These are phyloP conservation scores for Cylas formicarius DNA, from an alignment of 1,140 invertebrate genomes.

Conservation along the genomic window DNA sequence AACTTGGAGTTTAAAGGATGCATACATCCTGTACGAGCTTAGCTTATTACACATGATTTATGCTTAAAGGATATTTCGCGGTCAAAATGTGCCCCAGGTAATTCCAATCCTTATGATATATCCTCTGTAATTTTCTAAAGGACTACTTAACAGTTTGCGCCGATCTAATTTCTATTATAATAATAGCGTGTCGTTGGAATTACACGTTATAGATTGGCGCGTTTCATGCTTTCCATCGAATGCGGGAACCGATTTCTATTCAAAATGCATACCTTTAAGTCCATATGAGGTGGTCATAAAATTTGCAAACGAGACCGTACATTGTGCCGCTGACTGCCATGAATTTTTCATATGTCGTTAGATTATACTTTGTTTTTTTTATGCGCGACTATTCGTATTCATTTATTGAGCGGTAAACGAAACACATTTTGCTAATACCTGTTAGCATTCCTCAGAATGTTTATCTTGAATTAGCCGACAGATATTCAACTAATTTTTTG, in stretches of 20 bases:
- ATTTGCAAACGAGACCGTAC: slow-evolving; percentile 18
- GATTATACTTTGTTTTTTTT: no score
- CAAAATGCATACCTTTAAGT: slow-evolving; percentile 17
- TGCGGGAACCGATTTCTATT: slow-evolving; percentile 18
- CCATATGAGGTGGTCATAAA: slow-evolving; percentile 9
- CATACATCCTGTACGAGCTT: no score
- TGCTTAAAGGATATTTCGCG: slow-evolving; percentile 21
- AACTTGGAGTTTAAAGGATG: no score
- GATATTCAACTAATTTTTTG: no score
- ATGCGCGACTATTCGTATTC: no score
- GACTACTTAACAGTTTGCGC: slow-evolving; percentile 12
- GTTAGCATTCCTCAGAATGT: no score
- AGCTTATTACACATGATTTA: no score
- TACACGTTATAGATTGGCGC: slow-evolving; percentile 13
- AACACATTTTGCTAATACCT: no score
- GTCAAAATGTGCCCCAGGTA: slow-evolving; percentile 14
- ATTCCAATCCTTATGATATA: slow-evolving; percentile 16
- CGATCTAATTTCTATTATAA: slow-evolving; percentile 21
- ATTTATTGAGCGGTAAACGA: no score
- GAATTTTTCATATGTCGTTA: no score
- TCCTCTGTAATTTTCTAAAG: slow-evolving; percentile 19
- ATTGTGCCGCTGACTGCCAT: no score
- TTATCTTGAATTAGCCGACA: no score
- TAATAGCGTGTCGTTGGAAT: slow-evolving; percentile 13
- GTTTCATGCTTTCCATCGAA: slow-evolving; percentile 5